Evolutionary conservation across 2,888 invertebrate species (phyloP), one percentile per base, ranked within the genome.

Genomic region (Phaedon cochleariae): DNA sequence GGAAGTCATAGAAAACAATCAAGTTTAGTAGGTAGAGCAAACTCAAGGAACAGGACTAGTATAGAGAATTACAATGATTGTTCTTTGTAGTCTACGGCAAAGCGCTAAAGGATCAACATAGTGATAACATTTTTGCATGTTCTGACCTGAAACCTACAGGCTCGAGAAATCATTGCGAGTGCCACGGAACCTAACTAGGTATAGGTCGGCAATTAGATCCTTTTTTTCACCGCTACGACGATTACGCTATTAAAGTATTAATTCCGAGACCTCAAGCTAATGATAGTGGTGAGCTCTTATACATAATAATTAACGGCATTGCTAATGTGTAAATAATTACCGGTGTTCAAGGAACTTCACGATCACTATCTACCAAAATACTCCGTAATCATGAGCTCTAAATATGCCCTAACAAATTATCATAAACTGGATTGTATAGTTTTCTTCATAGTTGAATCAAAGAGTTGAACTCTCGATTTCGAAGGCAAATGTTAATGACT

Each of bases 281-380:
- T 81, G 79, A 81, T 76, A 77, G 78, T 79, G 80, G 76, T 79
- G 75, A 73, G 77, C 75, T 79, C 72, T 75, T 76, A 78, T 78
- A 78, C 79, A 77, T 80, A 83, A 77, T 80, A 83, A 83, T 83
- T 83, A 83, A 78, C 74, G 74, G 76, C 76, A 74, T 76, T 77
- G 82, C 82, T 83, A 83, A 83, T 83, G 83, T 82, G 82, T 82
- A 83, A 83, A 83, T 83, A 83, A 83, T 83, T 83, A 82, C 81
- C 74, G 67, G 67, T 74, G 77, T 80, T 78, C 81, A 79, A 80
- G 80, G 79, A 79, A 79, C 78, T 78, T 74, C 78, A 79, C 78
- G 81, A 80, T 81, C 77, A 69, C 77, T 80, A 81, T 81, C 81
- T 79, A 72, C 73, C 75, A 73, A 77, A 74, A 73, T 72, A 75